These are phyloP conservation scores for Branchinecta sandiegonensis DNA, from an alignment of 2,888 invertebrate genomes.

Conservation along the genomic window DNA sequence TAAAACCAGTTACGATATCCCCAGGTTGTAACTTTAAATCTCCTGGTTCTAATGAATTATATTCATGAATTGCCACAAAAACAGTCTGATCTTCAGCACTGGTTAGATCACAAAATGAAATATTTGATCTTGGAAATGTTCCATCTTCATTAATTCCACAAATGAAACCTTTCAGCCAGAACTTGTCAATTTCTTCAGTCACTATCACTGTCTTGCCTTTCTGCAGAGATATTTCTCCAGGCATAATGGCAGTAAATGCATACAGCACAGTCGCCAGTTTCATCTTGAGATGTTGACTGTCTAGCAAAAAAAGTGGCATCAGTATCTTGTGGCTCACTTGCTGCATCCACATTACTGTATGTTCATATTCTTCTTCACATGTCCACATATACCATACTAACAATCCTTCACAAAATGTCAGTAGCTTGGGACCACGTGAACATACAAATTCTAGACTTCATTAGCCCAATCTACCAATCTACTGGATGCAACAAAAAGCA, in stretches of 20 bases:
- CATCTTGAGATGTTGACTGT: background rate
- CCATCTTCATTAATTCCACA: slow-evolving; percentile 5
- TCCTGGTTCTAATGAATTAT: background rate
- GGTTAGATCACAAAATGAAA: background rate
- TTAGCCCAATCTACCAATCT: too few relatives aligned
- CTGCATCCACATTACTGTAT: too few relatives aligned
- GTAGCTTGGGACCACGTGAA: too few relatives aligned
- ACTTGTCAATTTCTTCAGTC: background rate
- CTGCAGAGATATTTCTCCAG: background rate
- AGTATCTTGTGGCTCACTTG: too few relatives aligned
- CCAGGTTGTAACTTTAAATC: slow-evolving; percentile 27
- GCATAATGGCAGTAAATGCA: background rate
- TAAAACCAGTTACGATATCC: slow-evolving; percentile 39
- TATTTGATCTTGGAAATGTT: background rate
- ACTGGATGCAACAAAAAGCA: too few relatives aligned
- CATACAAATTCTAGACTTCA: too few relatives aligned
- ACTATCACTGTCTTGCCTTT: slow-evolving; percentile 2
- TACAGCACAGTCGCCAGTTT: slow-evolving; percentile 1
- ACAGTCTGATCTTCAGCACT: background rate
- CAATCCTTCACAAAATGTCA: too few relatives aligned
- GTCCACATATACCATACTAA: too few relatives aligned
- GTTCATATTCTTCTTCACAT: too few relatives aligned
- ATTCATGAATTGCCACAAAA: slow-evolving; percentile 10
- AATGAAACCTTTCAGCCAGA: background rate
- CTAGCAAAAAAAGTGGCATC: too few relatives aligned